These are phyloP conservation scores for Oplegnathus fasciatus DNA, from an alignment of 2,113 vertebrate species.

Conservation along the genomic window DNA sequence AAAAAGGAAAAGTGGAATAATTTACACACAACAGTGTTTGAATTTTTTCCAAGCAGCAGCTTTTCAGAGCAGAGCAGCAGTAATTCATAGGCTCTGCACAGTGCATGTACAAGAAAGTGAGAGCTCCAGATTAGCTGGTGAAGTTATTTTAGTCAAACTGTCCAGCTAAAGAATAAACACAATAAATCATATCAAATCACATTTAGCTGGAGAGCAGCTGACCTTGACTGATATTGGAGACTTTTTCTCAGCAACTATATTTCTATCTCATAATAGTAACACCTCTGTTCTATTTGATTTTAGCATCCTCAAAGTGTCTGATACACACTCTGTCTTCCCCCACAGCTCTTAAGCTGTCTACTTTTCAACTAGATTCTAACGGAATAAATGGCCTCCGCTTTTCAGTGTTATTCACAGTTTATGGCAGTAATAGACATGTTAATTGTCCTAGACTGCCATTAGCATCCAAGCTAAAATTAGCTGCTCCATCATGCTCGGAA, in stretches of 20 bases:
- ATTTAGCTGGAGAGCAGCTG: constrained; percentile 38
- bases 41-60: constrained; percentile 22
- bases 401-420: constrained; percentile 76
- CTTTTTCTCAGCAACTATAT: constrained; percentile 24
- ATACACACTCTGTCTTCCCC: not conserved
- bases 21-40: constrained; percentile 24
- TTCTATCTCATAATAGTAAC: constrained; percentile 19
- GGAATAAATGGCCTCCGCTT: constrained; percentile 59
- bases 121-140: constrained; percentile 46
- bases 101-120: constrained; percentile 29
- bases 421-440: constrained; percentile 75
- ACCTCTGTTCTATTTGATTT: constrained; percentile 28
- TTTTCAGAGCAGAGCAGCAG: constrained; percentile 40
- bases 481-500: constrained; percentile 78
- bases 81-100: constrained; percentile 47
- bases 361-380: constrained; percentile 36
- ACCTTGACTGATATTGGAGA: constrained; percentile 51
- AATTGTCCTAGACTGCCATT: constrained; percentile 77
- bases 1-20: constrained; percentile 37
- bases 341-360: constrained; percentile 38
- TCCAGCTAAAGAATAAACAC: constrained; percentile 50
- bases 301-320: constrained; percentile 18
- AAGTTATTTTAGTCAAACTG: constrained; percentile 56
- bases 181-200: constrained; percentile 55
- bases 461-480: constrained; percentile 77